Base-by-base conservation (phyloP, 2,888 invertebrate genomes). In the Chelonus formosanus region DNA sequence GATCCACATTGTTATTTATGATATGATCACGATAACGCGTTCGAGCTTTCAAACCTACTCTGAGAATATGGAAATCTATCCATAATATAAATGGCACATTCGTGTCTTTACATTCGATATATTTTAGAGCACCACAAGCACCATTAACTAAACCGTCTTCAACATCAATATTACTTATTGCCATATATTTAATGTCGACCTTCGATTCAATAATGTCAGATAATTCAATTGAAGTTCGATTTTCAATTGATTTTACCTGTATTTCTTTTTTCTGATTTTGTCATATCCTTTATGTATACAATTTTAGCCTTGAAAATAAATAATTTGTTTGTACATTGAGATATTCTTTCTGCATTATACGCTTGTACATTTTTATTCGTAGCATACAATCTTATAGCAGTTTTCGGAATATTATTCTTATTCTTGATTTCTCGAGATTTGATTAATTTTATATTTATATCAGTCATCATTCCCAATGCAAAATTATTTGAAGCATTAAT, bases 401-500 rank as follows among this genome's bases (percentile, higher is more conserved):
- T 32, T 32, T 52, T 32, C 5, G 52, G 52, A 3, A 52, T 5
- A 32, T 52, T 31, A 6, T 5, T 5, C 4, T 20, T 1, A 52
- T 52, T 32, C 8, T 6, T 52, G 2, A 52, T 32, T 52, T 52
- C 52, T 3, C 34, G 20, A 20, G 52, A 32, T 32, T 52, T 52
- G 1, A 52, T 52, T 2, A 52, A 32, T 52, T 52, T 7, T 1
- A 52, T 2, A 5, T 52, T 7, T 32, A 31, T 7, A 7, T 52
- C 52, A 3, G 20, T 52, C 52, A 52, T 56, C 10, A 61, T 56
- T 8, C 73, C 74, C 5, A 8, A 34, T 5, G 74, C 76, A 55
- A 76, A 59, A 62, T 77, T 68, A 55, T 78, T 78, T 10, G 78
- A 61, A 7, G 75, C 73, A 56, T 63, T 57, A 20, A 73, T 73